phyloP scores from a whole-genome alignment of 2,113 vertebrate genomes.

The Willisornis vidua region DNA sequence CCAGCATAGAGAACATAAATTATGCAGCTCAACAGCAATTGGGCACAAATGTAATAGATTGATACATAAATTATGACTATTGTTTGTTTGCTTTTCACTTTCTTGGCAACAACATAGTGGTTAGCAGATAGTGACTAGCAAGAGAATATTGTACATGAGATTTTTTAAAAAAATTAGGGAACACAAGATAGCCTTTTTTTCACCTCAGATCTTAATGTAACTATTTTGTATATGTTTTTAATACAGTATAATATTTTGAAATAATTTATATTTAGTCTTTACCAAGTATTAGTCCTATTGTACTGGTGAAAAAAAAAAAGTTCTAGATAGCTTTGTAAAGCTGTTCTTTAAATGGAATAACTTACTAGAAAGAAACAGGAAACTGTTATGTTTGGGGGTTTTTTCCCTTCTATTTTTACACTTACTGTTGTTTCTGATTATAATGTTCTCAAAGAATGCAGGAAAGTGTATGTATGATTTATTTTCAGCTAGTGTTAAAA shows the following conservation, averaged over 20 bases:
- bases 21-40: background rate
- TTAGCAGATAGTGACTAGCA: background rate
- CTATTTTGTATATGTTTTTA: background rate
- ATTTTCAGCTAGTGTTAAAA: background rate
- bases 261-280: background rate
- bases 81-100: constrained; percentile 26
- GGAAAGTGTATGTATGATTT: background rate
- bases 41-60: background rate
- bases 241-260: background rate
- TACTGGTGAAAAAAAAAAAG: background rate
- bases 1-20: constrained; percentile 2
- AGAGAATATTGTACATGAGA: background rate
- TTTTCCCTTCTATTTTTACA: background rate
- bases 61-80: constrained; percentile 29
- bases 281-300: background rate
- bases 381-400: background rate
- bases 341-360: background rate
- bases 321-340: background rate
- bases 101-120: background rate
- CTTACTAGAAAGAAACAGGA: background rate
- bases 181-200: background rate
- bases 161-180: background rate
- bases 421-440: background rate
- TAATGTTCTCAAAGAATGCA: background rate
- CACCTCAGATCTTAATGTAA: background rate